phyloP scores from a whole-genome alignment of 2,113 vertebrate genomes.

The Malurus cyaneus region DNA sequence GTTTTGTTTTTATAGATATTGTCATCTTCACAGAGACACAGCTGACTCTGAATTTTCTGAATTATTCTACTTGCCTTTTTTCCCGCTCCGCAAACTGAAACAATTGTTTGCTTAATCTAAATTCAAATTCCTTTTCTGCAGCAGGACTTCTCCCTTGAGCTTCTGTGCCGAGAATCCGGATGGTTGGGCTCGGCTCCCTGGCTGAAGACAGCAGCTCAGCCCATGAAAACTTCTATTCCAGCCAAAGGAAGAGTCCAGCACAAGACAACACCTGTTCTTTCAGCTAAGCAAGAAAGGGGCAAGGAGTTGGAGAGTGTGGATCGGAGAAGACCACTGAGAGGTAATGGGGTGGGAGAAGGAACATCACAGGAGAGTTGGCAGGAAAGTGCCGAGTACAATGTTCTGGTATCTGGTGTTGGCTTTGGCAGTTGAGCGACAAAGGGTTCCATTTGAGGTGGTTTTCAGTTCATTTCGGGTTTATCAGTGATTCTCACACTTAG shows the following conservation, averaged over 20 bases:
- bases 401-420: neutral
- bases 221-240: conserved; percentile 86
- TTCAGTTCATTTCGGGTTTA: neutral
- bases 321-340: conserved; percentile 76
- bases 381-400: neutral
- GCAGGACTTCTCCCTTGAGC: conserved; percentile 78
- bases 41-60: neutral
- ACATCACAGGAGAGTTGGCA: fast-evolving
- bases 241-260: conserved; percentile 81
- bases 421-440: neutral
- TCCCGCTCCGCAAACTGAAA: neutral
- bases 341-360: neutral
- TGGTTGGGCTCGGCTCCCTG: conserved; percentile 89
- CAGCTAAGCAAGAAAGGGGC: conserved; percentile 84
- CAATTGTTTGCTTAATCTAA: neutral
- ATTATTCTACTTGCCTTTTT: neutral
- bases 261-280: conserved; percentile 81
- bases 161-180: conserved; percentile 86
- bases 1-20: neutral
- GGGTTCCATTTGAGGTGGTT: neutral
- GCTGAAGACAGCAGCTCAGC: conserved; percentile 82
- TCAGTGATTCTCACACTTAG: neutral
- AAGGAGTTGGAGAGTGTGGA: conserved; percentile 63
- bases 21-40: neutral
- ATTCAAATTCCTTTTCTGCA: neutral